Conservation (phyloP, 2,888 invertebrate species). For the Ormyrus pomaceus region DNA sequence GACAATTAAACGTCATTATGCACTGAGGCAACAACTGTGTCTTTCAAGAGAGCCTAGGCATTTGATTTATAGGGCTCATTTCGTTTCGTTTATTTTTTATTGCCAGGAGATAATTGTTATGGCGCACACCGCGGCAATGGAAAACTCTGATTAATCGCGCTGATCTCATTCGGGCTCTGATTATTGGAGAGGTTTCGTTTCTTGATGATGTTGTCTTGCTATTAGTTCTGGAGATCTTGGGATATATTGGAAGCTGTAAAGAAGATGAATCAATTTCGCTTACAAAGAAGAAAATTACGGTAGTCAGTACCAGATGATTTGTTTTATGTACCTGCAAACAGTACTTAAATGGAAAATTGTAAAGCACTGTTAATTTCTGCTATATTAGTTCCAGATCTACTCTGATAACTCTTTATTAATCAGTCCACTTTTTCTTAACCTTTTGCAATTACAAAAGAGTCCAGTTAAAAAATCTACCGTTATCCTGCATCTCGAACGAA, state of each 20-base stretch:
- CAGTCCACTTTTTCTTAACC: not conserved
- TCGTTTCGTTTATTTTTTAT: constrained; percentile 37
- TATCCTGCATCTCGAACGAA: no score
- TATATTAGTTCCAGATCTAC: no score
- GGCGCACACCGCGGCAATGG: not conserved
- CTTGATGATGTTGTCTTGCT: not conserved
- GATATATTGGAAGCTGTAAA: not conserved
- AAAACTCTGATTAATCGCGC: constrained; percentile 30
- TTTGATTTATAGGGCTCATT: constrained; percentile 46
- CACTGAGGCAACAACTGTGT: constrained; percentile 1
- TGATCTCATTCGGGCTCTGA: constrained; percentile 22
- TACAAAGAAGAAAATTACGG: not conserved
- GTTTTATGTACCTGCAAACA: not conserved
- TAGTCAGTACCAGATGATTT: not conserved
- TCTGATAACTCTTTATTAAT: no score
- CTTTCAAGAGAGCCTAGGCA: not conserved
- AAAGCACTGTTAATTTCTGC: no score
- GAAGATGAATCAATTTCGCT: constrained; percentile 15
- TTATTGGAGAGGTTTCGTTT: constrained; percentile 20
- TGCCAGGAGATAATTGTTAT: constrained; percentile 31
- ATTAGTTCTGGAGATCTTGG: no score
- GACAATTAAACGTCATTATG: constrained; percentile 54
- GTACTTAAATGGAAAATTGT: no score
- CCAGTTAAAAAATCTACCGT: not conserved
- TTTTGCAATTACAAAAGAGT: not conserved